Evolutionary conservation across 64 coral and sea anemone species (phyloP).

Genomic region (Montipora capricornis): DNA sequence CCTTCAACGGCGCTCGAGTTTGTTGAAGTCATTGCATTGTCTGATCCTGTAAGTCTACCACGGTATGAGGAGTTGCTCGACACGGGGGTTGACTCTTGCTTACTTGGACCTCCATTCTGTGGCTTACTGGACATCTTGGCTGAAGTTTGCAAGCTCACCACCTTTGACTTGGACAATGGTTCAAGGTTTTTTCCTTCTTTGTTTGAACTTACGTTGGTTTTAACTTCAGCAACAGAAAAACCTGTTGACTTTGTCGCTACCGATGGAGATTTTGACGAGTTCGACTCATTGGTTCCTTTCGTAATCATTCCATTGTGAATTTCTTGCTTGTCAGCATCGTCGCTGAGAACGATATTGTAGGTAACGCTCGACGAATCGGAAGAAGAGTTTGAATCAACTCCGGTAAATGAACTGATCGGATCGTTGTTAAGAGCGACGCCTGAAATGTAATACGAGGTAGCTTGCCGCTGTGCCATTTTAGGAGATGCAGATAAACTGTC

Average conservation of each 20-base stretch:
- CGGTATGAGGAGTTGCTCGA: background rate
- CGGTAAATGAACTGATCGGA: background rate
- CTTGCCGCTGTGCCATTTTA: background rate
- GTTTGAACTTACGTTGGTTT: background rate
- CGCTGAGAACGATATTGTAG: background rate
- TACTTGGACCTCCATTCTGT: background rate
- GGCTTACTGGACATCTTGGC: background rate
- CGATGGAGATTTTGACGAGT: background rate
- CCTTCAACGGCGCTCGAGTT: background rate
- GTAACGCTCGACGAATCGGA: background rate
- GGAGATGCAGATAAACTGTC: background rate
- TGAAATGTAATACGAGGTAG: slow-evolving; percentile 1
- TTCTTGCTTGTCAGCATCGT: background rate
- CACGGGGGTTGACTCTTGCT: background rate
- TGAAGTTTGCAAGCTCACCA: background rate
- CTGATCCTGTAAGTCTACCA: background rate
- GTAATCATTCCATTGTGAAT: background rate
- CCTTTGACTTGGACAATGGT: background rate
- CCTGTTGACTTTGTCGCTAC: background rate
- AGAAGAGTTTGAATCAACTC: background rate
- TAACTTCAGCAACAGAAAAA: background rate
- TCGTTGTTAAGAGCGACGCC: slow-evolving; percentile 24
- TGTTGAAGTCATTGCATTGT: background rate
- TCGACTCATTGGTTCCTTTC: background rate
- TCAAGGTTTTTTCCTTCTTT: background rate